Base-by-base conservation (phyloP, 1,140 invertebrate species). In the Brachionus rotundiformis region DNA sequence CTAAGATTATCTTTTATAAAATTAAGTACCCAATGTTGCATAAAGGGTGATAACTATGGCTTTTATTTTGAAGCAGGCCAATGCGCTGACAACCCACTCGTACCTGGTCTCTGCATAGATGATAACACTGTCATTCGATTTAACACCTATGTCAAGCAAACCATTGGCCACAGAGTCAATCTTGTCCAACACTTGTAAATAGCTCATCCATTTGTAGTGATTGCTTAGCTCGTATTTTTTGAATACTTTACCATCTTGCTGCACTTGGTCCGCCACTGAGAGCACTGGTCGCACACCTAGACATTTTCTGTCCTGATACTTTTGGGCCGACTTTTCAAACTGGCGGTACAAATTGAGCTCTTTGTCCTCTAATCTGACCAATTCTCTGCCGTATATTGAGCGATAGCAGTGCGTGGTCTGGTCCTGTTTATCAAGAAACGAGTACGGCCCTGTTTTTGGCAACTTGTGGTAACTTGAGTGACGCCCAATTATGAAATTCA, bases 71-170 rank as follows among this genome's bases (percentile, higher is more conserved):
- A 98, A 96, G 86, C 94, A 93, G 54, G 94, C 94, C 85, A 97
- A 93, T 7, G 95, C 93, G 0, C 94, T 92, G 39, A 98, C 91
- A 91, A 98, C 93, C 96, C 96, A 99, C 90, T 99, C 96, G 25
- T 93, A 93, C 83, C 96, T 90, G 0, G 96, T 99, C 89, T 99
- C 97, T 0, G 96, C 94, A 89, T 97, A 98, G 84, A 99, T 93
- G n/a, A 94, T 93, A 82, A 98, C 89, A 84, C 93, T 94, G 68
- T 91, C 88, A 7, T 90, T 89, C 1, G 92, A 90, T 71, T 90
- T 87, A 80, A 92, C 90, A 4, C 90, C 91, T 89, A 83, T 13
- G n/a, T 63, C 33, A 25, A 81, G 19, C 19, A 65, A 81, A 39
- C 87, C 87, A 83, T 84, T 84, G 29, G 93, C 93, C 87, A 98